phyloP scores from a whole-genome alignment of 2,888 invertebrate species.

The Chydorus sphaericus region DNA sequence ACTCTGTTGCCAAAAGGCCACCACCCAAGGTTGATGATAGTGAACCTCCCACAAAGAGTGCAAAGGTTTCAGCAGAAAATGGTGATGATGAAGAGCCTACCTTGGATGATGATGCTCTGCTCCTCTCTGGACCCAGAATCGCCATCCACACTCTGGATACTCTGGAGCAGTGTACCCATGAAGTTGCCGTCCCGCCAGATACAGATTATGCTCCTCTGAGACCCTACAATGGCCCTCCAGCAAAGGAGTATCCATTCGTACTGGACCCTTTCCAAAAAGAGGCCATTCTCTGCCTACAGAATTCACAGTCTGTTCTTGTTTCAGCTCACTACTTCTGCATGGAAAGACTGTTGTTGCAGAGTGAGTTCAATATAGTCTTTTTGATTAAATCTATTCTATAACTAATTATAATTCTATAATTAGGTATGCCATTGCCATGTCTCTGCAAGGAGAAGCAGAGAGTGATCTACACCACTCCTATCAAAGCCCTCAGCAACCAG shows the following conservation, averaged over 20 bases:
- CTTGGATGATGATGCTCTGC: constrained; percentile 32
- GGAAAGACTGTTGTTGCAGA: constrained; percentile 97
- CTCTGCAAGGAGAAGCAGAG: constrained; percentile 84
- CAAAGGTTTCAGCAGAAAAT: constrained; percentile 6
- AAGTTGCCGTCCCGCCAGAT: constrained; percentile 84
- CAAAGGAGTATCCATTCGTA: constrained; percentile 84
- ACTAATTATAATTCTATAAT: neutral
- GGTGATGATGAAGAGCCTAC: constrained; percentile 14
- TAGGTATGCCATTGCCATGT: constrained; percentile 87
- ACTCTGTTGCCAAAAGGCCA: neutral
- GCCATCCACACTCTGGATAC: constrained; percentile 78
- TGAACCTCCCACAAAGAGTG: neutral
- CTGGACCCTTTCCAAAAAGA: constrained; percentile 97
- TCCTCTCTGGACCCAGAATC: constrained; percentile 63
- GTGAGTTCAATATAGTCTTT: constrained; percentile 40
- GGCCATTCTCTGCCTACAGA: constrained; percentile 90
- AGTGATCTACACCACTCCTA: constrained; percentile 98
- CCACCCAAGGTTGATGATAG: neutral
- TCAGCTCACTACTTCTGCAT: constrained; percentile 95
- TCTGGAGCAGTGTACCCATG: constrained; percentile 85
- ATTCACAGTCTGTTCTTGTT: constrained; percentile 93
- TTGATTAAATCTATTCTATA: neutral
- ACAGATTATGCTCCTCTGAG: constrained; percentile 53
- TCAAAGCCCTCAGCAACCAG: constrained; percentile 97
- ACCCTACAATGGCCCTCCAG: constrained; percentile 50